Percentiles rank a stretch among this genome's conserved stretches.
These are phyloP conservation scores for Lucilia cuprina DNA, from an alignment of 1,140 invertebrate genomes.

Conservation along the genomic window DNA sequence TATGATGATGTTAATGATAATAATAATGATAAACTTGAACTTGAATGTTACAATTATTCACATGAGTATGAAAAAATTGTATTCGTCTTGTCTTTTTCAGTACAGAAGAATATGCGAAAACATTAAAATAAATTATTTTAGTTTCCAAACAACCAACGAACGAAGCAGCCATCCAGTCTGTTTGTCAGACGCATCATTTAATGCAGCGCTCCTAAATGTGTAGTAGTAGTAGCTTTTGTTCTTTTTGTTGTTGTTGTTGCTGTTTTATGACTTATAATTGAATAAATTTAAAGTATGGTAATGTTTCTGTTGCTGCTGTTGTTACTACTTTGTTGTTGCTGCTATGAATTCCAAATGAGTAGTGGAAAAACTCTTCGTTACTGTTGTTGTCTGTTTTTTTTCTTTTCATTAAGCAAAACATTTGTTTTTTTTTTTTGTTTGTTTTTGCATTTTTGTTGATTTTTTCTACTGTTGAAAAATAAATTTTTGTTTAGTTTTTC, in stretches of 20 bases:
- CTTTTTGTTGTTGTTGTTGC: not conserved
- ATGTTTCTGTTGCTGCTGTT: not conserved
- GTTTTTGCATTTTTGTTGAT: conserved; percentile 1
- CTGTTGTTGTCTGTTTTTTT: not conserved
- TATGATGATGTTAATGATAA: not conserved
- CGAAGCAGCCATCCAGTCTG: not conserved
- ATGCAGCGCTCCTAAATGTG: not conserved
- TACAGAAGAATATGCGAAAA: not conserved
- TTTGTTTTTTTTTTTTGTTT: not conserved
- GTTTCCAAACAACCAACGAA: not conserved
- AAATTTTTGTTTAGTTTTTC: not conserved
- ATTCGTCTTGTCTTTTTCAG: not conserved
- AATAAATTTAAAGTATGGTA: conserved; percentile 16
- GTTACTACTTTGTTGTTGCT: not conserved
- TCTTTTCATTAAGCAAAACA: not conserved
- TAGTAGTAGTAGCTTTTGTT: conserved; percentile 4
- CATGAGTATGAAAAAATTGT: not conserved
- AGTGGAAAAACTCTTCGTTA: not conserved
- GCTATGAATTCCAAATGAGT: conserved; percentile 28
- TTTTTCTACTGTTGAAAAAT: not conserved
- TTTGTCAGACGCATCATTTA: not conserved
- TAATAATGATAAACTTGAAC: conserved; percentile 13
- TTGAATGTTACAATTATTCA: conserved; percentile 12
- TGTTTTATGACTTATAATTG: conserved; percentile 28
- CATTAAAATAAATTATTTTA: not conserved